Evolutionary conservation across 2,113 vertebrate genomes (phyloP).

Genomic region (Telmatochromis bifrenatus): DNA sequence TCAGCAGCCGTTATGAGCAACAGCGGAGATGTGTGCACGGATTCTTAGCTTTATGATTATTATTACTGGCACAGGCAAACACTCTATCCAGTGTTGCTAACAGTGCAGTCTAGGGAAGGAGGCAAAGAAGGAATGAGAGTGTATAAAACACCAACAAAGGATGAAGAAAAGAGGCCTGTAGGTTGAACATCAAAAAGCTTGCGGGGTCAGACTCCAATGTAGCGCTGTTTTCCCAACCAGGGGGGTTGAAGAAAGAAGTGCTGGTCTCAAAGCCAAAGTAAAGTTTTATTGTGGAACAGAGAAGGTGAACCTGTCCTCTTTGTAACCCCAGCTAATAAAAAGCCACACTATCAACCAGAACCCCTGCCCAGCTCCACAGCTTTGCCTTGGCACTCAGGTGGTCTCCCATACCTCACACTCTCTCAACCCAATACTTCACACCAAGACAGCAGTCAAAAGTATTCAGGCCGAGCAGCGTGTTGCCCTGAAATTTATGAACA

Average conservation of each 20-base stretch:
- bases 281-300: not conserved
- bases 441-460: conserved; percentile 23
- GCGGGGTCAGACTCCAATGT: not conserved
- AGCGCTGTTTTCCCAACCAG: conserved; percentile 8
- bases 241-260: not conserved
- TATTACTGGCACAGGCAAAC: conserved; percentile 29
- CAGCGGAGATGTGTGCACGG: conserved; percentile 12
- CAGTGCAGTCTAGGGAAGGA: not conserved
- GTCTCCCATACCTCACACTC: conserved; percentile 49
- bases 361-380: conserved; percentile 9
- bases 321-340: conserved; percentile 34
- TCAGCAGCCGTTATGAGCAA: conserved; percentile 30
- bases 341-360: not conserved
- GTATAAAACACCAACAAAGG: not conserved
- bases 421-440: conserved; percentile 19
- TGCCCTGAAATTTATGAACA: conserved; percentile 43
- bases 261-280: conserved; percentile 30
- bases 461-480: conserved; percentile 31
- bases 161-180: not conserved
- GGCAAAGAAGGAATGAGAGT: not conserved
- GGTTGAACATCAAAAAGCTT: conserved; percentile 20
- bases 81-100: not conserved
- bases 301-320: conserved; percentile 20
- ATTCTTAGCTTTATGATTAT: conserved; percentile 50
- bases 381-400: conserved; percentile 45